Percentiles rank a stretch among this genome's conserved stretches.
Conservation (phyloP, 2,113 vertebrate genomes). For the Raja brachyura region DNA sequence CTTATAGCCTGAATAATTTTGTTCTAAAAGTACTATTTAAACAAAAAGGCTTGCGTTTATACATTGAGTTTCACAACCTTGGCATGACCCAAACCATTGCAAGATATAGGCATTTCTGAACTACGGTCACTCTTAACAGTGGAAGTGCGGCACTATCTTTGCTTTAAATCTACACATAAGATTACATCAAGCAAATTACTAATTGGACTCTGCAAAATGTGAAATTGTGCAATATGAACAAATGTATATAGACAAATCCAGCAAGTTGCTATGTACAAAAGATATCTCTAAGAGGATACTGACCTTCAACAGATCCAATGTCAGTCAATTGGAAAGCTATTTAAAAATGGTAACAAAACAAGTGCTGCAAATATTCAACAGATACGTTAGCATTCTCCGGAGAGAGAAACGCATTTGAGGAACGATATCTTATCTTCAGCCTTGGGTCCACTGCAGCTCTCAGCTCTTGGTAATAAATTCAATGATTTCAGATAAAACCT, state of each 20-base stretch:
- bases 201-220: neutral
- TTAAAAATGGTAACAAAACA: neutral
- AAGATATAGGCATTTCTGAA: neutral
- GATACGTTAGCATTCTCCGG: too few relatives aligned
- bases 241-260: neutral
- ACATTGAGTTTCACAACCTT: neutral
- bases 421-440: too few relatives aligned
- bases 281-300: neutral
- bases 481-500: too few relatives aligned
- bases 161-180: neutral
- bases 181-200: neutral
- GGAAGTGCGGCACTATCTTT: neutral
- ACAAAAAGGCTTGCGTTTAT: neutral
- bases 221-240: neutral
- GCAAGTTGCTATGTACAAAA: neutral
- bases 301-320: neutral
- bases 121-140: neutral
- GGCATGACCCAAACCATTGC: neutral
- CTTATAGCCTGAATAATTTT: neutral
- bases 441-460: too few relatives aligned
- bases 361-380: too few relatives aligned
- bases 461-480: too few relatives aligned
- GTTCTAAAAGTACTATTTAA: neutral
- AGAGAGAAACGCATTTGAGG: too few relatives aligned
- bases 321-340: neutral